These are phyloP conservation scores for Lucilia sericata DNA, from an alignment of 1,140 invertebrate genomes.

Conservation along the genomic window DNA sequence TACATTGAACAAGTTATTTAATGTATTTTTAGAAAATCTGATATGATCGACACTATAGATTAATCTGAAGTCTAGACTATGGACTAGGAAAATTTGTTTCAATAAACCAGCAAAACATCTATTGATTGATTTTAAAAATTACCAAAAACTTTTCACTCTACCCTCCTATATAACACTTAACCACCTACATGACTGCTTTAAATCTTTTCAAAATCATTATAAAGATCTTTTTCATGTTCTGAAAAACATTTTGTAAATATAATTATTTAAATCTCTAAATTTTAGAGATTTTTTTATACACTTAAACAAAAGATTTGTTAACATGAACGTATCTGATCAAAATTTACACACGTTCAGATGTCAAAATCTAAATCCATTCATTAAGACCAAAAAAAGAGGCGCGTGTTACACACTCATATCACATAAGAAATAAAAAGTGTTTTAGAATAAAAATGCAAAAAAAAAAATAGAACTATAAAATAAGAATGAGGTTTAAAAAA, in stretches of 20 bases:
- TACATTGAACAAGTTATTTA: too few species aligned
- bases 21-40: too few species aligned
- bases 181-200: too few species aligned
- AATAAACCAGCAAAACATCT: too few species aligned
- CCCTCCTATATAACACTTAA: too few species aligned
- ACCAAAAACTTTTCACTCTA: too few species aligned
- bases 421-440: neutral
- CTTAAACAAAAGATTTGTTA: neutral
- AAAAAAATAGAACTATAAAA: neutral
- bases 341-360: neutral
- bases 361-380: neutral
- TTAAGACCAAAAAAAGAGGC: neutral
- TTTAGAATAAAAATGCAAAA: neutral
- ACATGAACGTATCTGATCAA: neutral
- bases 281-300: neutral
- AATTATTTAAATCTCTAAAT: neutral
- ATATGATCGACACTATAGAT: too few species aligned
- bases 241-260: neutral
- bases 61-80: too few species aligned
- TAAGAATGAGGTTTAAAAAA: neutral
- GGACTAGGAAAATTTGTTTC: too few species aligned
- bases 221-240: too few species aligned
- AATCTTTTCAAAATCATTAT: too few species aligned
- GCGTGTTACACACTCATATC: neutral
- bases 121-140: too few species aligned